Evolutionary conservation across 1,140 invertebrate genomes (phyloP), one percentile per base, ranked within the genome.

Genomic region (Danaus plexippus): DNA sequence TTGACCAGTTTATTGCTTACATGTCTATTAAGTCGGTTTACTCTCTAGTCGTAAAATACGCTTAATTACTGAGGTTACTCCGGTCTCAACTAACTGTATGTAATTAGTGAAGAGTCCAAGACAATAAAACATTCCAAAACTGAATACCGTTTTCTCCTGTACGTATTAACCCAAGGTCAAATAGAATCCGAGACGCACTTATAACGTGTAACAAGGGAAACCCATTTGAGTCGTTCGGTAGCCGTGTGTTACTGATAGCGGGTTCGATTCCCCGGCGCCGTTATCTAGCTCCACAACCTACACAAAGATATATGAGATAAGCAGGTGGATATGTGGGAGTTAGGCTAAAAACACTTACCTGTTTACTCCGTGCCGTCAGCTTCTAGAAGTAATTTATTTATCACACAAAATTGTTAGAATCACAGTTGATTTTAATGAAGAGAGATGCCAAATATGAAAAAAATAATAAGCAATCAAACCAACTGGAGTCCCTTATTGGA

Each of bases 151-250:
- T 66, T 51, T 52, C 45, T 57, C 54, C 52, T 53, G 10, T 40
- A 22, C 61, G 57, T 69, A 59, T 63, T 63, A 60, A 59, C 57
- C 61, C 71, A 69, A 71, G 71, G 71, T 74, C 67, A 63, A 51
- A 55, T 57, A 61, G 52, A 59, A 63, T 59, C 58, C 61, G 70
- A 66, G 53, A 46, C 67, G 56, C 73, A 63, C 71, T 70, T 79
- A 74, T 76, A 75, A 76, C 71, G 63, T 52, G 52, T 58, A 71
- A 83, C 77, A 80, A 74, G 80, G 68, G 76, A 83, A 83, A 79
- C 68, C 71, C 79, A 80, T 82, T 82, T 81, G 75, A 64, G 70
- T 43, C 59, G 63, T 54, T 59, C 74, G 70, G 75, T 74, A 75
- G 74, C 74, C 58, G 64, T 63, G 64, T 71, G 68, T 69, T 62